Conservation (phyloP, 2,113 vertebrate genomes). For the Pitta sordida region DNA sequence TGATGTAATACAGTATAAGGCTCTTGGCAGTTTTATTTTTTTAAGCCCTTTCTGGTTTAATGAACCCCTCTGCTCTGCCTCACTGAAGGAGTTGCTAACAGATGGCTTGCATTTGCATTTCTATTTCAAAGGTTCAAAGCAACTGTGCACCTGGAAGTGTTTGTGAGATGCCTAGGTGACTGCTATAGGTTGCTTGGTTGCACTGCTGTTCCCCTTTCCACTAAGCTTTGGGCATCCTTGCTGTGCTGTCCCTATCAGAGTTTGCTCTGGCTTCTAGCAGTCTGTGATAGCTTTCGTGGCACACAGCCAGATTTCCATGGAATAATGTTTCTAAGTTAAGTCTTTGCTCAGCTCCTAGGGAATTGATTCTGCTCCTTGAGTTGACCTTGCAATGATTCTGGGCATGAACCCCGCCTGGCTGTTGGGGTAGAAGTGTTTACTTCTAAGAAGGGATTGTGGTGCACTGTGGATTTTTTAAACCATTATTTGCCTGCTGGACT, state of each 20-base stretch:
- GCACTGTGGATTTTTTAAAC: not conserved
- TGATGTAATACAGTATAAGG: not conserved
- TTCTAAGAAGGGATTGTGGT: not conserved
- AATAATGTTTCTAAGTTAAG: not conserved
- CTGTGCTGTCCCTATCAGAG: not conserved
- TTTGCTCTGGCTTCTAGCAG: not conserved
- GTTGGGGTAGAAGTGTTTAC: not conserved
- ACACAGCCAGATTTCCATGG: not conserved
- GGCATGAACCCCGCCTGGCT: not conserved
- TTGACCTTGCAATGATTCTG: not conserved
- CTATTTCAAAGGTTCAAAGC: not conserved
- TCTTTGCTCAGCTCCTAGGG: not conserved
- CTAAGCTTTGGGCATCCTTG: not conserved
- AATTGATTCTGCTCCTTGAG: not conserved
- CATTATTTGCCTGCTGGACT: not conserved
- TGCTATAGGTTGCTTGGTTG: not conserved
- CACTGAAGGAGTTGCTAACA: not conserved
- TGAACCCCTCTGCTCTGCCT: not conserved
- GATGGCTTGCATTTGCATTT: not conserved
- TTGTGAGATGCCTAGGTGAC: not conserved
- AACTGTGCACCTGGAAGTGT: not conserved
- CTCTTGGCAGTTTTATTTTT: not conserved
- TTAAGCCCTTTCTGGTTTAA: not conserved
- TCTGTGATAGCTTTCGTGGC: not conserved
- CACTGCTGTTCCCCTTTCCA: not conserved